A percentile compares a stretch with the other conserved stretches of the same genome.
These are phyloP conservation scores for Diadumene lineata DNA, from an alignment of 92 coral and sea anemone species.

Conservation along the genomic window DNA sequence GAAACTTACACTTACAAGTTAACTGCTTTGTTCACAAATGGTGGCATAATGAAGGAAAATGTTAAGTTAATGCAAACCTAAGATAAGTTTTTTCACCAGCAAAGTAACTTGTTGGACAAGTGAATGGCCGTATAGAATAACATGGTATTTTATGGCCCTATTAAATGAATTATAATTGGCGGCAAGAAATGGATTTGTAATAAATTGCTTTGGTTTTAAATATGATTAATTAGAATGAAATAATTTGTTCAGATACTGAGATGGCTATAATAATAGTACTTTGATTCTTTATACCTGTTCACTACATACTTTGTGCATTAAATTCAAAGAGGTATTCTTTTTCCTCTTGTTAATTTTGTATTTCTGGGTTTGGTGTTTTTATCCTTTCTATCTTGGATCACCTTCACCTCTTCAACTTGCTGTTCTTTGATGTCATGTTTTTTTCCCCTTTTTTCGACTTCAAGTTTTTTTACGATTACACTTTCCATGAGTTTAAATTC, in stretches of 20 bases:
- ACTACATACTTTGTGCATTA: not conserved
- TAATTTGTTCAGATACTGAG: not conserved
- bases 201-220: not conserved
- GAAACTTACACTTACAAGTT: not conserved
- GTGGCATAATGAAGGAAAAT: not conserved
- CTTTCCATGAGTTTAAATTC: no score
- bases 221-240: not conserved
- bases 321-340: not conserved
- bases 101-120: slow-evolving; percentile 7
- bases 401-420: not conserved
- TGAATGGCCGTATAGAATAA: not conserved
- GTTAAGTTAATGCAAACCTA: slow-evolving; percentile 5
- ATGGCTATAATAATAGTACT: not conserved
- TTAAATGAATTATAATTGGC: not conserved
- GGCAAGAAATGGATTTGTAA: not conserved
- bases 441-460: not conserved
- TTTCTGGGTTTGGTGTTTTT: not conserved
- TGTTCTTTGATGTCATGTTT: not conserved
- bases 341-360: not conserved
- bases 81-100: slow-evolving; percentile 32
- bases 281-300: no score
- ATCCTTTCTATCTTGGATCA: not conserved
- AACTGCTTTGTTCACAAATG: not conserved
- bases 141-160: not conserved
- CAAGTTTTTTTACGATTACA: no score